These are phyloP conservation scores for Notodonta dromedarius DNA, from an alignment of 2,888 invertebrate species.

Conservation along the genomic window DNA sequence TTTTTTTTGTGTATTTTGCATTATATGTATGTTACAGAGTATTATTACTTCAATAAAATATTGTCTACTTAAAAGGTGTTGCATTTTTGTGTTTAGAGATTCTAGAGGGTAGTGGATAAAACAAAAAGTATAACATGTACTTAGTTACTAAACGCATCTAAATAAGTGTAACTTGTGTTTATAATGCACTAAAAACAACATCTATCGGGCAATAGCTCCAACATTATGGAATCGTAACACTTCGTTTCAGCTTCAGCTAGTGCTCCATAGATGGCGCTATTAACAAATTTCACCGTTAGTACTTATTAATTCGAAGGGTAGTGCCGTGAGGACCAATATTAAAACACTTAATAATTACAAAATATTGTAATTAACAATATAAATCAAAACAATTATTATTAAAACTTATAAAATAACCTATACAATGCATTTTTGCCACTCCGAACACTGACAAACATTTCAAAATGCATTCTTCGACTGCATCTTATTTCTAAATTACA, in stretches of 20 bases:
- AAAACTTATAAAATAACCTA: not conserved
- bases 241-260: too few species aligned
- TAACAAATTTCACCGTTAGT: too few species aligned
- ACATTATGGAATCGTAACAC: too few species aligned
- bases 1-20: constrained; percentile 61
- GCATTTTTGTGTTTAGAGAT: constrained; percentile 18
- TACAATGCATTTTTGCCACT: not conserved
- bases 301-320: too few species aligned
- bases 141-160: too few species aligned
- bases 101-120: too few species aligned
- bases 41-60: constrained; percentile 79
- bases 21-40: constrained; percentile 73
- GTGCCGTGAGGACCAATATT: not conserved
- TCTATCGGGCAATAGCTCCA: too few species aligned
- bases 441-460: not conserved
- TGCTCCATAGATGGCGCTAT: too few species aligned
- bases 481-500: not conserved
- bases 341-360: not conserved
- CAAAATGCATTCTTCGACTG: not conserved
- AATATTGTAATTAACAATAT: not conserved
- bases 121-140: too few species aligned
- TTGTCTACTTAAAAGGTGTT: constrained; percentile 44
- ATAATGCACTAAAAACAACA: too few species aligned
- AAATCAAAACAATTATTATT: not conserved
- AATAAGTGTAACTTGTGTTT: too few species aligned